Conservation (phyloP, 2,113 vertebrate species). For the Alethe castanea region DNA sequence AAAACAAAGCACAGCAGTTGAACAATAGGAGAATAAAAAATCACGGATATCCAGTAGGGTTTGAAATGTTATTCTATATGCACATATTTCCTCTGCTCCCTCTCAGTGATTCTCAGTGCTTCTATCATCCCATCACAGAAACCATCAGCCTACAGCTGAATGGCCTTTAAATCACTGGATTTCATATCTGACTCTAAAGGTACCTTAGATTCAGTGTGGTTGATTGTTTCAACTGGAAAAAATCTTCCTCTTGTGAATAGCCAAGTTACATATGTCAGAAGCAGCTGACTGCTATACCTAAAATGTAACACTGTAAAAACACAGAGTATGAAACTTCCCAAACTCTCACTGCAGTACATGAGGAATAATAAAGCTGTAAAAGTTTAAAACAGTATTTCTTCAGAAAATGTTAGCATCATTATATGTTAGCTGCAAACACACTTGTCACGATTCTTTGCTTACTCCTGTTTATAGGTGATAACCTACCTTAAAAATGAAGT, state of each 20-base stretch:
- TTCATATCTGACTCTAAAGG: neutral
- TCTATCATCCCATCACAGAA: neutral
- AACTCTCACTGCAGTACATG: neutral
- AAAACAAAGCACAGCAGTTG: neutral
- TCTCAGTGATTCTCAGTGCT: neutral
- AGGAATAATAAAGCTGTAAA: neutral
- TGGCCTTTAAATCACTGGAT: neutral
- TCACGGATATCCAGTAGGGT: neutral
- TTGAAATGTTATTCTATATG: neutral
- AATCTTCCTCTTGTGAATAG: neutral
- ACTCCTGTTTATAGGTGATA: neutral
- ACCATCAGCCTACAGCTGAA: neutral
- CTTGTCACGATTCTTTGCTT: neutral
- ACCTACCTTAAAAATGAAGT: neutral
- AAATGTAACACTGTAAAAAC: neutral
- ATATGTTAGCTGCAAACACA: neutral
- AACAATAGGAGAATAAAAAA: neutral
- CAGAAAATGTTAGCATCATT: neutral
- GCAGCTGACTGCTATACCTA: neutral
- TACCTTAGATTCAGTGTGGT: neutral
- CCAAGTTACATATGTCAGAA: neutral
- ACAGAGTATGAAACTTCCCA: neutral
- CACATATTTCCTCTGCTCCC: neutral
- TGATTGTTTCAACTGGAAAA: neutral
- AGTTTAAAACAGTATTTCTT: neutral